These are phyloP conservation scores for Phylloscopus trochilus DNA, from an alignment of 2,113 vertebrate genomes.

Conservation along the genomic window DNA sequence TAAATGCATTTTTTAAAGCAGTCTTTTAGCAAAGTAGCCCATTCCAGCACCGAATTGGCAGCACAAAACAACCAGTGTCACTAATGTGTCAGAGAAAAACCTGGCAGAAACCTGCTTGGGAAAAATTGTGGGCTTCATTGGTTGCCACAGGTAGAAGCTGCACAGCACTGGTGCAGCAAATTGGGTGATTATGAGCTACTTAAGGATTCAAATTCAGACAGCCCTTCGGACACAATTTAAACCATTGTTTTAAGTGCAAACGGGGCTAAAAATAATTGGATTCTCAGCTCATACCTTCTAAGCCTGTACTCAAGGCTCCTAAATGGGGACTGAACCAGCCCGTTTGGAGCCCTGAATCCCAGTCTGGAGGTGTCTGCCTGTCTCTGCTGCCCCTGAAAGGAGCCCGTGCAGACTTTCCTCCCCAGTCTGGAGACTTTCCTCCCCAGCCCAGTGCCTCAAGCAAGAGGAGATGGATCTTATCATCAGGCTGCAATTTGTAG, in stretches of 20 bases:
- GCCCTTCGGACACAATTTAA: background rate
- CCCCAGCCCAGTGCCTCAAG: background rate
- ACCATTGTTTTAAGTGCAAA: background rate
- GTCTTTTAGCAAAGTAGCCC: background rate
- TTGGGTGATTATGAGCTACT: too few relatives aligned
- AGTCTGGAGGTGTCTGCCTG: background rate
- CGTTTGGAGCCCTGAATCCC: background rate
- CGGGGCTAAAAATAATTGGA: background rate
- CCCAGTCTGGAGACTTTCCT: background rate
- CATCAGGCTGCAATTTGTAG: background rate
- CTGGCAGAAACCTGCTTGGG: background rate
- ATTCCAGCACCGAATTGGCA: background rate
- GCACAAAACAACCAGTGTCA: background rate
- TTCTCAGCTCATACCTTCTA: background rate
- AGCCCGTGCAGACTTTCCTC: background rate
- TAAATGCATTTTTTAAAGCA: background rate
- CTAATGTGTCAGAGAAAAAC: background rate
- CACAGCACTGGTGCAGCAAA: background rate
- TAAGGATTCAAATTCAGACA: background rate
- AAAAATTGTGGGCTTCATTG: accelerated
- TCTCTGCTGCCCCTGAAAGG: background rate
- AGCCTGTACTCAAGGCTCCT: background rate
- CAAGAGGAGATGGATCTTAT: conserved; percentile 4
- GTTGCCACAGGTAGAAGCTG: background rate
- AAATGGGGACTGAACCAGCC: background rate